Evolutionary conservation across 2,797 vertebrate genomes (phyloP), one percentile per base, ranked within the genome.

Genomic region (Euthynnus affinis): DNA sequence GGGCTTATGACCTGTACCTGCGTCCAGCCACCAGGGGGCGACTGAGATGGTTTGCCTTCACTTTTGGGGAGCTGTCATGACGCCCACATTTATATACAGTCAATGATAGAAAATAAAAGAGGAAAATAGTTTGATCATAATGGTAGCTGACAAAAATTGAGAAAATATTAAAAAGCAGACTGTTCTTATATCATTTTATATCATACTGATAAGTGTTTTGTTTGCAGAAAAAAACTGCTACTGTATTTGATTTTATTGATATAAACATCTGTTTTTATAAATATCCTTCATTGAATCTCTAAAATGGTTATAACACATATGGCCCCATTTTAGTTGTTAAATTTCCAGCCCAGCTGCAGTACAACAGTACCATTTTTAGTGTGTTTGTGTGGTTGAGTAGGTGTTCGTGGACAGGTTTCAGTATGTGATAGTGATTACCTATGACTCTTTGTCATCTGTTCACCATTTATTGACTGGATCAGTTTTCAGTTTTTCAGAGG

Each of bases 401-500:
- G n/a, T 27, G 14, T 70, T 64, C 37, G 66, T 42, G 29, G 56
- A 53, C 34, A 9, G 37, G 49, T 62, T 76, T 37, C 27, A 34
- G 9, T 55, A 20, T 46, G 18, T 56, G 53, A 63, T 42, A 37
- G 12, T 15, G 58, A 40, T 29, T 29, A 9, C 22, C 17, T 23
- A 3, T 61, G 23, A 23, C 6, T 42, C 15, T 14, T 22, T 0
- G 0, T 66, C 49, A 64, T 71, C 53, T 58, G 46, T 74, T 49
- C 25, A 32, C n/a, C 44, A 9, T 18, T 49, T n/a, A 59, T 23
- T 6, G 44, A 29, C 3, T 46, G 20, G 22, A 58, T 55, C 37
- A 51, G 10, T 37, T 80, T 78, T 73, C 32, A 55, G 1, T 42
- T 56, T 34, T 40, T 58, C 8, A 56, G 9, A 37, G 13, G 65